Evolutionary conservation across 1,140 invertebrate species (phyloP), one percentile per base, ranked within the genome.

Genomic region (Ganaspis sp.): DNA sequence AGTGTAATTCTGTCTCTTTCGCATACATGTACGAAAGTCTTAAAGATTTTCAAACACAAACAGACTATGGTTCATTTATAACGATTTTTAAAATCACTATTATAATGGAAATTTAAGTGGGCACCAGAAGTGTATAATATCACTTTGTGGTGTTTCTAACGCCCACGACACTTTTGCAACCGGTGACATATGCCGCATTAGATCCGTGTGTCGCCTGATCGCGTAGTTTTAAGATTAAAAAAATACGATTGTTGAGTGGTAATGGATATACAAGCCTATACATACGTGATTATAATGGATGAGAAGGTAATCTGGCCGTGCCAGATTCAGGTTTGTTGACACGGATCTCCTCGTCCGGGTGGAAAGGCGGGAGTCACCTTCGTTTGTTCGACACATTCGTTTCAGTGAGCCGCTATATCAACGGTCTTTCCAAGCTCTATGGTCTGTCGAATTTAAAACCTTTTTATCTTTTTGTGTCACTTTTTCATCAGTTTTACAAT

Each of bases 291-390:
- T 77, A 77, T 81, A 81, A 81, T 78, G 79, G 73, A 81, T 75
- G 73, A 81, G 78, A 80, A 76, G 79, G 74, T 73, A 79, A 58
- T 74, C 19, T 79, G 72, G 73, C 69, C 75, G 79, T 81, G 76
- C 79, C 79, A 81, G 79, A 81, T 81, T 77, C 76, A 73, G 75
- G 76, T 77, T 81, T 81, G 79, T 81, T 81, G 79, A 81, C 79
- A 81, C 79, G 79, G 79, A 77, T 81, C 79, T 81, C 73, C 77
- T 72, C 74, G 74, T 76, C 74, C 78, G 74, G 74, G 78, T 79
- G 78, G 72, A 79, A 79, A 79, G 78, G 78, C 58, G 58, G 58
- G 58, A 64, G 58, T 64, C 58, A 64, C 74, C 78, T 79, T 79
- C 78, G 78, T 79, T 76, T 79, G 78, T 79, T 76, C 74, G 72